Percentiles rank a stretch among this genome's conserved stretches.
phyloP scores from a whole-genome alignment of 2,888 invertebrate species.

The Drosophila neutralis region DNA sequence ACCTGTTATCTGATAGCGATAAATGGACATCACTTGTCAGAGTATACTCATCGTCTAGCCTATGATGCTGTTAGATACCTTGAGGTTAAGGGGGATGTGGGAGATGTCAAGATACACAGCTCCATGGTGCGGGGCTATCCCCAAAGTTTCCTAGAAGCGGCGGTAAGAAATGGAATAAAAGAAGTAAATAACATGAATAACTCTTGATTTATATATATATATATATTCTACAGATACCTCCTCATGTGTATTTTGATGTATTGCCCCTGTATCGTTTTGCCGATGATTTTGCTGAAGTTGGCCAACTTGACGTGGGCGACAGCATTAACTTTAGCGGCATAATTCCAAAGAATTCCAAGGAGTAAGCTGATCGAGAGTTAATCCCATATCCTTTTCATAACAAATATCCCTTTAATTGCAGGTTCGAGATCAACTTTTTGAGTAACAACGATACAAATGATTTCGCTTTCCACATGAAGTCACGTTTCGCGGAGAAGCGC shows the following conservation, averaged over 20 bases:
- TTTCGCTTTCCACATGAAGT: conserved; percentile 84
- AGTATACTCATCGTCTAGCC: conserved; percentile 88
- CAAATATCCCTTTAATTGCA: not conserved
- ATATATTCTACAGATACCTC: not conserved
- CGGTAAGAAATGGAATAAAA: conserved; percentile 54
- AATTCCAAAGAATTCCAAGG: conserved; percentile 19
- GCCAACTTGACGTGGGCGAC: conserved; percentile 20
- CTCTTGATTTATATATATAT: not conserved
- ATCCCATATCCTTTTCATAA: not conserved
- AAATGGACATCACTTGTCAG: conserved; percentile 90
- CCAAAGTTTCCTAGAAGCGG: conserved; percentile 68
- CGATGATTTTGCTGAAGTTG: conserved; percentile 18
- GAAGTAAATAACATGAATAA: not conserved
- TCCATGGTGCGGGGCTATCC: conserved; percentile 76
- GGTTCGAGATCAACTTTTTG: conserved; percentile 25
- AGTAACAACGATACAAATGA: conserved; percentile 3
- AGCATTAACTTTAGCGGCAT: conserved; percentile 38
- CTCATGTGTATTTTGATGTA: conserved; percentile 1
- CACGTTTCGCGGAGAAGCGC: conserved; percentile 4
- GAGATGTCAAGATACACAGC: conserved; percentile 86
- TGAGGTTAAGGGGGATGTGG: conserved; percentile 88
- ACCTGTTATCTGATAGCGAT: conserved; percentile 88
- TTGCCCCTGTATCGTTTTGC: not conserved
- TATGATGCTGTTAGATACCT: conserved; percentile 86
- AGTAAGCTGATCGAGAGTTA: conserved; percentile 16